Conservation (phyloP, 2,797 vertebrate species). For the Bufotes viridis region DNA sequence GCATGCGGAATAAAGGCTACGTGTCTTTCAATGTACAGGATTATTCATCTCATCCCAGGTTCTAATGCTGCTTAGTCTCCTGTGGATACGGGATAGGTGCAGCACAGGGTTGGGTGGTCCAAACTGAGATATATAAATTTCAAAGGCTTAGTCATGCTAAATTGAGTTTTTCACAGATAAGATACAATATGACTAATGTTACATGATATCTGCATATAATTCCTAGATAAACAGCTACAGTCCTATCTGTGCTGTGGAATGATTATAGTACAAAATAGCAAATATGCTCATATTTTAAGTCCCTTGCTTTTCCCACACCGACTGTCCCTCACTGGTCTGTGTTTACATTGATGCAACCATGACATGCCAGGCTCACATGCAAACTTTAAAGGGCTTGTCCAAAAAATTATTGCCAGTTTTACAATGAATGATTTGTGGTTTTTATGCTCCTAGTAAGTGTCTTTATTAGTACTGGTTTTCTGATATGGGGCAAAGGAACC, state of each 20-base stretch:
- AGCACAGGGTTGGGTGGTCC: neutral
- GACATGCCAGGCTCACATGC: neutral
- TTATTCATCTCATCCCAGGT: conserved; percentile 1
- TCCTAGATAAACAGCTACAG: neutral
- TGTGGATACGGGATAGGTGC: neutral
- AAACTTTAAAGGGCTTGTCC: neutral
- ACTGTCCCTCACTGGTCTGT: neutral
- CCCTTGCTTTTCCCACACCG: no score
- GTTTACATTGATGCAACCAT: neutral
- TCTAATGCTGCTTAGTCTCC: conserved; percentile 5
- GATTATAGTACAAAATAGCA: neutral
- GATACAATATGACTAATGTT: neutral
- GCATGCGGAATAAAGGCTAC: conserved; percentile 32
- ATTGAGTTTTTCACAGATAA: neutral
- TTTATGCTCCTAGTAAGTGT: no score
- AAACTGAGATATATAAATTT: neutral
- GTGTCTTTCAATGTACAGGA: conserved; percentile 7
- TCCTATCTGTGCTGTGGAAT: neutral
- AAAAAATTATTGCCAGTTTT: no score
- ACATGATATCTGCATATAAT: neutral
- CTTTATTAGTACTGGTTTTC: no score
- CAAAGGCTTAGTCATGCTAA: conserved; percentile 7
- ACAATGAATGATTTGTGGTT: no score
- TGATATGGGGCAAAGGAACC: no score
- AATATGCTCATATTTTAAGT: neutral